Evolutionary conservation across 2,113 vertebrate genomes (phyloP), one percentile per base, ranked within the genome.

Genomic region (Gorilla gorilla): DNA sequence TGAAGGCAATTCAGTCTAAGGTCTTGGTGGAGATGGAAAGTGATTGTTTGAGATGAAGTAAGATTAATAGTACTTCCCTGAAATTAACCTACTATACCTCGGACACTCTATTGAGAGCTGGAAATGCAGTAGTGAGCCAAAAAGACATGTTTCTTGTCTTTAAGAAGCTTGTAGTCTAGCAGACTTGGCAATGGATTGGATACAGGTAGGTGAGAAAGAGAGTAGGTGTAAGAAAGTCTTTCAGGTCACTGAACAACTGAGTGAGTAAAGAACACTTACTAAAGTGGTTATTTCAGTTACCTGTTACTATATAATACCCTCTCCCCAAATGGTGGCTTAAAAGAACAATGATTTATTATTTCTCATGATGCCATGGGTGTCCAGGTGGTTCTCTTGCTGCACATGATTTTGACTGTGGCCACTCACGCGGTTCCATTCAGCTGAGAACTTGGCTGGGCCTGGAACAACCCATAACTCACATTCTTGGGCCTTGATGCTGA

Each of bases 51-150:
- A 40, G 64, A 80, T 73, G 35, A 72, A 23, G 18, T 45, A 73
- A 82, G 6, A 66, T 79, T 57, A 89, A 75, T 23, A 73, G 8
- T 5, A 68, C 12, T 89, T 50, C 22, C 20, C 43, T 95, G 68
- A 92, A 92, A 86, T 92, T 92, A 95, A 78, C 55, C 38, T 89
- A 27, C 27, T 85, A 32, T 93, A 12, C 68, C 11, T 93, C 66
- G 50, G 23, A 66, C 35, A 81, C n/a, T 32, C 8, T 48, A 30
- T 57, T 94, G 64, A 70, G 27, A 92, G 32, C 48, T 91, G 23
- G 38, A 83, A 59, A 73, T 80, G 16, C 22, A 82, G 9, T 52
- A 90, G 30, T 76, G 35, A 93, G 1, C 5, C 78, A 87, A 55
- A 75, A 57, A 83, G 27, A 52, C n/a, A 50, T 66, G 30, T 8